Percentiles rank a stretch among this genome's conserved stretches.
Conservation (phyloP, 2,888 invertebrate species). For the Odontocerum albicorne region DNA sequence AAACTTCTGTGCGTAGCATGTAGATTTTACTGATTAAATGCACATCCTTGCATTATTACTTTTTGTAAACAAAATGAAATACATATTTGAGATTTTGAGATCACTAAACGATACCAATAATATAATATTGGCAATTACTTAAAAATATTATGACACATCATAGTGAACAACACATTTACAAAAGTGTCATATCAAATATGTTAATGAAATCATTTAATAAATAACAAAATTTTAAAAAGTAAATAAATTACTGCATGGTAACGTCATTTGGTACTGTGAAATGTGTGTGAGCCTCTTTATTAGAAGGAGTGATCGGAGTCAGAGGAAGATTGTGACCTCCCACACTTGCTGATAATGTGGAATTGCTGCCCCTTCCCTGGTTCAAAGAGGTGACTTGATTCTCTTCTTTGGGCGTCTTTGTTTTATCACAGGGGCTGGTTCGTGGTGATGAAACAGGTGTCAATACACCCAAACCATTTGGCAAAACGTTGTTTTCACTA, state of each 20-base stretch:
- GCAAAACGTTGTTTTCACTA: slow-evolving; percentile 39
- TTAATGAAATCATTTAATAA: background rate
- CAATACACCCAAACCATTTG: slow-evolving; percentile 47
- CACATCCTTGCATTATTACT: background rate
- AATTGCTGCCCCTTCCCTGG: slow-evolving; percentile 11
- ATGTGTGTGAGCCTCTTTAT: slow-evolving; percentile 15
- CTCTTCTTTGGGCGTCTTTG: slow-evolving; percentile 15
- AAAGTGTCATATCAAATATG: background rate
- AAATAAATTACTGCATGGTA: slow-evolving; percentile 14
- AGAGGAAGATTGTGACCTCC: slow-evolving; percentile 19
- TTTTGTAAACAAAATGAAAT: slow-evolving; percentile 3
- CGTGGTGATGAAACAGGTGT: slow-evolving; percentile 56
- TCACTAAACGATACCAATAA: slow-evolving; percentile 7
- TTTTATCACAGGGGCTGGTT: slow-evolving; percentile 45
- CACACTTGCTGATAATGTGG: slow-evolving; percentile 15
- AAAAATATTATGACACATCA: background rate
- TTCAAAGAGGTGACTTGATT: slow-evolving; percentile 2
- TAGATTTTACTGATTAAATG: too few relatives aligned
- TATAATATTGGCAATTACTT: background rate
- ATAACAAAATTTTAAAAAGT: slow-evolving; percentile 2
- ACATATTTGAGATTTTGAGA: slow-evolving; percentile 11
- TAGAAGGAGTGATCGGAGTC: slow-evolving; percentile 29
- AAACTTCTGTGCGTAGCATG: too few relatives aligned
- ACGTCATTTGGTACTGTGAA: slow-evolving; percentile 25
- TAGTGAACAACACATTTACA: background rate